phyloP scores from a whole-genome alignment of 2,113 vertebrate genomes.

The Triplophysa siluroides region DNA sequence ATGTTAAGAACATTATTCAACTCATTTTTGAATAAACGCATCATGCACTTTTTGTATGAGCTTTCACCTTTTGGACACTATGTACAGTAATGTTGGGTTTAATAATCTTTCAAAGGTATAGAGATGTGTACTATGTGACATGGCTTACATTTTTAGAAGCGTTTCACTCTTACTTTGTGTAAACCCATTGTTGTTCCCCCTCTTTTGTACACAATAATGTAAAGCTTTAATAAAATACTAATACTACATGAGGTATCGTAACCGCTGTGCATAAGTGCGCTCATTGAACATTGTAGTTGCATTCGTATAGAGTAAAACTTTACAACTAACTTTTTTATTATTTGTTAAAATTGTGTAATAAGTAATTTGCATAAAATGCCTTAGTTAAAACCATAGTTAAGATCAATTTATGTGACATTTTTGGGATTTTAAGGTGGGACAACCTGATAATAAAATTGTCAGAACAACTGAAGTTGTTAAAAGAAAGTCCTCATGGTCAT shows the following conservation, averaged over 20 bases:
- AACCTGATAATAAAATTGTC: too few relatives aligned
- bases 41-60: slow-evolving; percentile 38
- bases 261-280: background rate
- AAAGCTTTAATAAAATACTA: slow-evolving; percentile 35
- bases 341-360: too few relatives aligned
- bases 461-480: too few relatives aligned
- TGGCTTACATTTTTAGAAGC: slow-evolving; percentile 32
- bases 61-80: slow-evolving; percentile 27
- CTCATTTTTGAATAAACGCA: slow-evolving; percentile 12
- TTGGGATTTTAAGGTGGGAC: too few relatives aligned
- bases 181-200: slow-evolving; percentile 58
- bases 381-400: too few relatives aligned
- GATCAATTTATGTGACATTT: too few relatives aligned
- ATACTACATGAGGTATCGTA: background rate
- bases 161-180: slow-evolving; percentile 6
- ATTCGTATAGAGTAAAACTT: background rate
- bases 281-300: background rate
- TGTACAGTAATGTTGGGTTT: slow-evolving; percentile 12
- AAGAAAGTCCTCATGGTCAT: too few relatives aligned
- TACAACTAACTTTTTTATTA: too few relatives aligned
- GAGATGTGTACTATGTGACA: slow-evolving; percentile 24
- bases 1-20: background rate
- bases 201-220: slow-evolving; percentile 33
- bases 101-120: slow-evolving; percentile 22
- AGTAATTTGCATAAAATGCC: too few relatives aligned